A percentile compares a stretch with the other conserved stretches of the same genome.
These are phyloP conservation scores for Xylocopa sonorina DNA, from an alignment of 1,140 invertebrate genomes.

Conservation along the genomic window DNA sequence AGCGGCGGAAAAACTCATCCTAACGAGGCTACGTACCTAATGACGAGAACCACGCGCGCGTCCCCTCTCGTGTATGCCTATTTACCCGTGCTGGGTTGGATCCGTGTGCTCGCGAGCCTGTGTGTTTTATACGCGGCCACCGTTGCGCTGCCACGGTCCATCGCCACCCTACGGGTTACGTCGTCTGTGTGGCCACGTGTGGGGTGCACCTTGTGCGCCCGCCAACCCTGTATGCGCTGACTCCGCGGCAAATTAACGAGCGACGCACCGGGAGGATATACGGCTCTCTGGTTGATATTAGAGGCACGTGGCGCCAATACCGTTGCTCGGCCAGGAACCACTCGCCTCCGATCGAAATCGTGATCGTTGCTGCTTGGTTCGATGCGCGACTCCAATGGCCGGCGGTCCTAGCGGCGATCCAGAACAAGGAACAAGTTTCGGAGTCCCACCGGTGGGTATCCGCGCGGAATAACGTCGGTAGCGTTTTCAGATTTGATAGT, in stretches of 20 bases:
- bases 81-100: too few species aligned
- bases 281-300: conserved; percentile 50
- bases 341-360: conserved; percentile 5
- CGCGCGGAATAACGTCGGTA: too few species aligned
- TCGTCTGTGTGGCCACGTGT: conserved; percentile 41
- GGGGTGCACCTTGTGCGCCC: conserved; percentile 56
- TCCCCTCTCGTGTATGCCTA: conserved; percentile 60
- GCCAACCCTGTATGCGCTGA: conserved; percentile 44
- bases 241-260: conserved; percentile 62
- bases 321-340: conserved; percentile 12
- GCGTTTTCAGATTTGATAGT: too few species aligned
- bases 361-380: not conserved
- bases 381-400: not conserved
- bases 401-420: too few species aligned
- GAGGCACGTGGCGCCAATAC: conserved; percentile 55
- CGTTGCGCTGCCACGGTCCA: not conserved
- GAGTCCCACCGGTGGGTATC: too few species aligned
- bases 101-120: too few species aligned
- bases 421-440: too few species aligned
- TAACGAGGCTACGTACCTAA: conserved; percentile 76
- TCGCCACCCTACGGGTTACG: conserved; percentile 8
- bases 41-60: conserved; percentile 71
- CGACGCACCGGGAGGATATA: conserved; percentile 52
- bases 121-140: conserved; percentile 21
- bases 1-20: conserved; percentile 76